These are phyloP conservation scores for Isotomurus palustris DNA, from an alignment of 2,888 invertebrate species.

Conservation along the genomic window DNA sequence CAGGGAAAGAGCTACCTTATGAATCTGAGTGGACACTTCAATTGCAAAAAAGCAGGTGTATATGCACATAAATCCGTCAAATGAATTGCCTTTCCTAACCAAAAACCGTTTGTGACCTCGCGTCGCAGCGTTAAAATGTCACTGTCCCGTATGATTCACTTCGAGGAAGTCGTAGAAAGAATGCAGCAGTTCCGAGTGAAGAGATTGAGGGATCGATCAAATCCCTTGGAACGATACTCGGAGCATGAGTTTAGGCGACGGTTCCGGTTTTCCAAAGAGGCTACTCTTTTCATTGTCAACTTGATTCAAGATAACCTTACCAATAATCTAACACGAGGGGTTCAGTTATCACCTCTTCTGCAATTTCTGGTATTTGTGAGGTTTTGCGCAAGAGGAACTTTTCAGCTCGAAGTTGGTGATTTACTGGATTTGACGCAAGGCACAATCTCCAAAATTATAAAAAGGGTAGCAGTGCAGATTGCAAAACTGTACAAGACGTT, in stretches of 20 bases:
- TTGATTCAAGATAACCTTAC: not conserved
- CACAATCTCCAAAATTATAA: slow-evolving; percentile 16
- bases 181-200: too few relatives aligned
- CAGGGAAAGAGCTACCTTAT: too few relatives aligned
- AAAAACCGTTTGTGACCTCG: too few relatives aligned
- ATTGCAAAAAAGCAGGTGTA: too few relatives aligned
- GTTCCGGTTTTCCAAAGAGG: slow-evolving; percentile 13
- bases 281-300: slow-evolving; percentile 4
- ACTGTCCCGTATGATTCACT: too few relatives aligned
- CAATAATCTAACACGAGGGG: not conserved
- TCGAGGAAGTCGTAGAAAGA: too few relatives aligned
- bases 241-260: not conserved
- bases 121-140: too few relatives aligned
- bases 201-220: not conserved
- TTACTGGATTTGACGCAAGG: slow-evolving; percentile 9
- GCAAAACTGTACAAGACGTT: not conserved
- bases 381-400: slow-evolving; percentile 21
- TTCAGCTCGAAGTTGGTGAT: slow-evolving; percentile 23
- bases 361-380: slow-evolving; percentile 13
- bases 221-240: slow-evolving; percentile 12
- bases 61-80: too few relatives aligned
- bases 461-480: slow-evolving; percentile 12
- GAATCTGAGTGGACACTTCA: too few relatives aligned
- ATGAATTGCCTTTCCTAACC: too few relatives aligned
- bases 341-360: slow-evolving; percentile 7